Conservation (phyloP, 2,113 vertebrate genomes). For the Phoenicopterus ruber region DNA sequence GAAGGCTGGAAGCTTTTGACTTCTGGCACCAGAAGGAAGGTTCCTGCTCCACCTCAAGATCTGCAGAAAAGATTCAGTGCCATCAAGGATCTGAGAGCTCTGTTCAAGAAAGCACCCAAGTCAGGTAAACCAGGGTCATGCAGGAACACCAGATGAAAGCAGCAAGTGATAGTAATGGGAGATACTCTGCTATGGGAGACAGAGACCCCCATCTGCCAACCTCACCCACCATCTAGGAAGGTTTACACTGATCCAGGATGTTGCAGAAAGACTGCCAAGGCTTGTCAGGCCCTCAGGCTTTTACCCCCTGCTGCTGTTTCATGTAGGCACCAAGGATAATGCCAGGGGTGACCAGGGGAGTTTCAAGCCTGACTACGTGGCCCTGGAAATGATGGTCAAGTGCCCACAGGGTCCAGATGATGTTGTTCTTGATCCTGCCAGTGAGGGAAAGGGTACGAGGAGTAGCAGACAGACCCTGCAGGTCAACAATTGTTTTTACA, state of each 20-base stretch:
- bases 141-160: background rate
- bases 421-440: background rate
- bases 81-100: background rate
- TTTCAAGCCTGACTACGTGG: background rate
- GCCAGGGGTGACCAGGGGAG: background rate
- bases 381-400: background rate
- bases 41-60: background rate
- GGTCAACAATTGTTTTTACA: background rate
- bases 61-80: background rate
- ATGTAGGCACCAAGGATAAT: background rate
- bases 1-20: background rate
- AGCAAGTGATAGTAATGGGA: background rate
- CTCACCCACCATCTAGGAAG: background rate
- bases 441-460: background rate
- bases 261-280: background rate
- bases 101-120: background rate
- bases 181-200: background rate
- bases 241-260: background rate
- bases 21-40: background rate
- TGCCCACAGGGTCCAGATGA: background rate
- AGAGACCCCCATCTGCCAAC: background rate
- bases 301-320: background rate
- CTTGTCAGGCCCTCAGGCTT: background rate
- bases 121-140: background rate
- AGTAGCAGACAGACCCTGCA: background rate